Evolutionary conservation across 2,888 invertebrate genomes (phyloP).

Genomic region (Lymantria monacha): DNA sequence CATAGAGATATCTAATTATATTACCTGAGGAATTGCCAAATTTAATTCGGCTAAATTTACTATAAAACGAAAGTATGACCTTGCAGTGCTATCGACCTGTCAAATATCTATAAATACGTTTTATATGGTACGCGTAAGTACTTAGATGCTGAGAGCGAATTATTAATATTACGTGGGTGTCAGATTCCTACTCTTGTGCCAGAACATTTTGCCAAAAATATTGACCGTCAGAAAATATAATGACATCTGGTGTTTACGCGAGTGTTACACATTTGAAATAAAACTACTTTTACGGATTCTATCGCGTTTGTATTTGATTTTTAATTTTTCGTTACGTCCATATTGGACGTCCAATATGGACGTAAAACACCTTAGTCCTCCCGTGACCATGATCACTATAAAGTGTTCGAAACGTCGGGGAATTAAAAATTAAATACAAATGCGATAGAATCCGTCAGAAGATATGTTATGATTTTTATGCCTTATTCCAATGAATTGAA

Average conservation of each 20-base stretch:
- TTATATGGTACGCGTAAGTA: slow-evolving; percentile 1
- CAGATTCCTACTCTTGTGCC: slow-evolving; percentile 23
- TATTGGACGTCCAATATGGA: too few species aligned
- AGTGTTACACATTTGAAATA: too few species aligned
- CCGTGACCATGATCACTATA: too few species aligned
- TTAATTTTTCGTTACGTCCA: too few species aligned
- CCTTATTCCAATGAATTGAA: slow-evolving; percentile 4
- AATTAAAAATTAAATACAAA: too few species aligned
- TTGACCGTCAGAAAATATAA: not conserved
- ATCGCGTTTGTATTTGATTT: too few species aligned
- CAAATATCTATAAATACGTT: slow-evolving; percentile 8
- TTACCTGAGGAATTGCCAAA: not conserved
- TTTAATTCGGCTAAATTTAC: not conserved
- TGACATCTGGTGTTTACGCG: too few species aligned
- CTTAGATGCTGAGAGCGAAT: slow-evolving; percentile 1
- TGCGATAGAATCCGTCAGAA: too few species aligned
- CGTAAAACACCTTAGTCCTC: too few species aligned
- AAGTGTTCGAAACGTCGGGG: too few species aligned
- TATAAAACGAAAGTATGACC: slow-evolving; percentile 6
- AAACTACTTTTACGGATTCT: too few species aligned
- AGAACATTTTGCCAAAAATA: slow-evolving; percentile 33
- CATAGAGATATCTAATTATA: too few species aligned
- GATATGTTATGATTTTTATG: not conserved
- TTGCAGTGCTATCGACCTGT: slow-evolving; percentile 32
- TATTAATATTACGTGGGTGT: not conserved